Evolutionary conservation across 2,113 vertebrate species (phyloP), one percentile per base, ranked within the genome.

Genomic region (Grammomys surdaster): DNA sequence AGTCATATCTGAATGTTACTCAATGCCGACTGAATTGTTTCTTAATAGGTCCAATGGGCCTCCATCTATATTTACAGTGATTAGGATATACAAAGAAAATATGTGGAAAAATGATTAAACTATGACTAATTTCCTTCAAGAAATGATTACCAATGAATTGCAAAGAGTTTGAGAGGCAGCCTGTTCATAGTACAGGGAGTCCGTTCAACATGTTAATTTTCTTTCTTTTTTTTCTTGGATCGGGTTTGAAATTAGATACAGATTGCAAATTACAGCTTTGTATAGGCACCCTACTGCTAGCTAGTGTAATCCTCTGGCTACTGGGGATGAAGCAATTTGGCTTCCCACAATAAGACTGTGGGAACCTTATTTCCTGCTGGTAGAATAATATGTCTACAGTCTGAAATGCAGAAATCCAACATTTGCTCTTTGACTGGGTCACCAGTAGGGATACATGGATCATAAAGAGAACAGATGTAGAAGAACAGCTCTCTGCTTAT

Each of bases 261-360:
- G 98, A 98, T 98, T 98, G 97, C 97, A 98, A 98, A 99, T 98
- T 98, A 98, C 96, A 98, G 97, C 97, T 98, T 98, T 98, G 96
- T 98, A 97, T 95, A 92, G 97, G 93, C 96, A 97, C 97, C 98
- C 98, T 93, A 95, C 97, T 97, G 98, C 98, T 98, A 97, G 82
- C 97, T 98, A 75, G 9, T 98, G 97, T 98, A 98, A 98, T 98
- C 97, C 95, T 97, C 96, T 93, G 97, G 97, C 98, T 98, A 98
- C 98, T 97, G 96, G 98, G 96, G 96, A 98, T 98, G 98, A 98
- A 98, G 97, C 96, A 98, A 98, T 98, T 98, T 98, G 97, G 92
- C 96, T 98, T 98, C 96, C 86, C 72, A n/a, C 98, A 98, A 98
- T 97, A 98, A 96, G 97, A 93, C 98, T 98, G 94, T 19, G 86